phyloP scores from a whole-genome alignment of 2,888 invertebrate species.

The Dione juno region DNA sequence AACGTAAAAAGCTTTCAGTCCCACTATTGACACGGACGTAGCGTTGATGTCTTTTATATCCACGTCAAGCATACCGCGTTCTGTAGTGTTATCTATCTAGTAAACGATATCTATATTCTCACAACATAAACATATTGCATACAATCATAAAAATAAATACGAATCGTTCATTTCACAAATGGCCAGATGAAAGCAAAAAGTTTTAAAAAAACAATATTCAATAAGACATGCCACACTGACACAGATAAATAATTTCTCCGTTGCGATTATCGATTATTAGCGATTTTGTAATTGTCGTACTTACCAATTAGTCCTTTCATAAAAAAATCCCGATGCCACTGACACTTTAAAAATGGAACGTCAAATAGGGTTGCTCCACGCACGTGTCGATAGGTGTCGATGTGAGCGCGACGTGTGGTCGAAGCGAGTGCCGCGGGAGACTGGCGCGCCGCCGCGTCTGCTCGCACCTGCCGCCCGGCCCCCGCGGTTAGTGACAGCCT shows the following conservation, averaged over 20 bases:
- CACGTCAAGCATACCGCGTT: conserved; percentile 43
- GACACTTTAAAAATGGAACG: conserved; percentile 64
- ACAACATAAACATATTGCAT: conserved; percentile 41
- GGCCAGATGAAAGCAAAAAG: conserved; percentile 43
- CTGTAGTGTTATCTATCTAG: conserved; percentile 55
- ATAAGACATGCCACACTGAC: conserved; percentile 45
- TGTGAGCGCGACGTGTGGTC: conserved; percentile 69
- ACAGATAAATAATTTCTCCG: conserved; percentile 42
- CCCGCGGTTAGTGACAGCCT: conserved; percentile 67
- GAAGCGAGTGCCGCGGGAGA: conserved; percentile 72
- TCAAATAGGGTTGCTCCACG: conserved; percentile 74
- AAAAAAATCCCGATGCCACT: conserved; percentile 68
- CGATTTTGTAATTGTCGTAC: conserved; percentile 25
- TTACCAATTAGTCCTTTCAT: conserved; percentile 52
- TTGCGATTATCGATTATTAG: conserved; percentile 26
- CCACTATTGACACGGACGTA: conserved; percentile 54
- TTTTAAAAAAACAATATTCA: conserved; percentile 41
- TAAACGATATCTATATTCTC: conserved; percentile 45
- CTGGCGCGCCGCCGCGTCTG: conserved; percentile 82
- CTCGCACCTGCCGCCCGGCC: conserved; percentile 74
- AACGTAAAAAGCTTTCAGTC: conserved; percentile 50
- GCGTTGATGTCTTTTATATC: conserved; percentile 78
- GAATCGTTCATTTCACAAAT: conserved; percentile 37
- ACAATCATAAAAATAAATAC: conserved; percentile 38
- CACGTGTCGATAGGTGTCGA: conserved; percentile 70